phyloP scores from a whole-genome alignment of 1,140 invertebrate species.

The Colletes latitarsis region DNA sequence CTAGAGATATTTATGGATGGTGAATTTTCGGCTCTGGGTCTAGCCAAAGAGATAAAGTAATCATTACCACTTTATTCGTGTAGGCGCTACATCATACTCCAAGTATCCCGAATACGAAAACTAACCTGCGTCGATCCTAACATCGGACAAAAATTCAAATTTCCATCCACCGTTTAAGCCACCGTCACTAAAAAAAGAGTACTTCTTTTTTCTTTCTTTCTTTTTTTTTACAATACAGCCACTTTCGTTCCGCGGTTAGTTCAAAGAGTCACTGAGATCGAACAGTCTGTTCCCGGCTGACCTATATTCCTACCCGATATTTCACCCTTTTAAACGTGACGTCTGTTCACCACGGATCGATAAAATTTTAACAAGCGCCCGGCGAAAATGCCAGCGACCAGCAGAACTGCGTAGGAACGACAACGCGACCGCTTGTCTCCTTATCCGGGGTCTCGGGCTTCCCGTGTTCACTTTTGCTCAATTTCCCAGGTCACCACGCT shows the following conservation, averaged over 20 bases:
- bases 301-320: neutral
- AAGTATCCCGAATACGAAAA: no score
- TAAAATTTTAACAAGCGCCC: neutral
- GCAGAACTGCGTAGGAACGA: slow-evolving; percentile 2
- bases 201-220: neutral
- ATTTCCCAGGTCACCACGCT: slow-evolving; percentile 2
- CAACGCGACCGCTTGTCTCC: no score
- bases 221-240: neutral
- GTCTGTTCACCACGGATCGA: neutral
- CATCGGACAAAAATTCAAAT: neutral
- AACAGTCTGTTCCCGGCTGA: neutral
- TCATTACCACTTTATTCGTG: neutral
- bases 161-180: slow-evolving; percentile 6
- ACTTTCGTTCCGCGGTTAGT: neutral
- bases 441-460: neutral
- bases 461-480: neutral
- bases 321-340: neutral
- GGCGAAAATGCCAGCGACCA: neutral
- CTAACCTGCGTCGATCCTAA: neutral
- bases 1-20: no score
- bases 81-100: neutral
- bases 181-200: neutral
- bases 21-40: neutral
- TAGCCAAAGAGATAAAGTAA: neutral
- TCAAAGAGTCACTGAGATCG: neutral